Evolutionary conservation across 2,797 vertebrate genomes (phyloP), one percentile per base, ranked within the genome.

Genomic region (Anabas testudineus): DNA sequence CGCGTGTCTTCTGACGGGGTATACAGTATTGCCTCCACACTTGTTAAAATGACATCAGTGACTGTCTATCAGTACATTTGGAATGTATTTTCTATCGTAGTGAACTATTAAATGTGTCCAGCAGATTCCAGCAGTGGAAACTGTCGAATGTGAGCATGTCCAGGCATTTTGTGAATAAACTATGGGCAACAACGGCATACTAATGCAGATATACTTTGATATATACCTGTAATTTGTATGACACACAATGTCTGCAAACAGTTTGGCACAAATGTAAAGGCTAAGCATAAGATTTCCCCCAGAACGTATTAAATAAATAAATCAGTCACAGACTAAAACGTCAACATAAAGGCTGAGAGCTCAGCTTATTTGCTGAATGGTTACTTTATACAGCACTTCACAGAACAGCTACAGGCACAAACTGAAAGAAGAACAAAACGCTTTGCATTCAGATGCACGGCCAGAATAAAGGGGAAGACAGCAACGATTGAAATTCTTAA

Each of bases 181-280:
- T 54, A 83, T 82, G 82, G 47, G 81, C 78, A 67, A 87, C 84
- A 71, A 84, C 85, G 60, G 87, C 84, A 55, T 58, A 87, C 63
- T 78, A 83, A 88, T 54, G 82, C 74, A 78, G 80, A 87, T 82
- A 87, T 84, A 87, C 73, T 76, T 66, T 49, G 53, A 82, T 82
- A 76, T 81, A 85, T 78, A 88, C 81, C 84, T 84, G 86, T 67
- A 55, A 71, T 75, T 70, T 77, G 65, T 75, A 78, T 71, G 83
- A 91, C 88, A 87, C 89, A 89, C 87, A 81, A 91, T 86, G 84
- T 88, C 87, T 71, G 91, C 91, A 88, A 89, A 92, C 86, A 85
- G 87, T 94, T 94, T 95, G 93, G 93, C 94, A 95, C 94, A 85
- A 93, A 93, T 91, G 87, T 90, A 94, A 94, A 94, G 90, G 90